Percentiles rank a stretch among this genome's conserved stretches.
Evolutionary conservation across 2,888 invertebrate species (phyloP).

Genomic region (Eumacrocentrus americanus): DNA sequence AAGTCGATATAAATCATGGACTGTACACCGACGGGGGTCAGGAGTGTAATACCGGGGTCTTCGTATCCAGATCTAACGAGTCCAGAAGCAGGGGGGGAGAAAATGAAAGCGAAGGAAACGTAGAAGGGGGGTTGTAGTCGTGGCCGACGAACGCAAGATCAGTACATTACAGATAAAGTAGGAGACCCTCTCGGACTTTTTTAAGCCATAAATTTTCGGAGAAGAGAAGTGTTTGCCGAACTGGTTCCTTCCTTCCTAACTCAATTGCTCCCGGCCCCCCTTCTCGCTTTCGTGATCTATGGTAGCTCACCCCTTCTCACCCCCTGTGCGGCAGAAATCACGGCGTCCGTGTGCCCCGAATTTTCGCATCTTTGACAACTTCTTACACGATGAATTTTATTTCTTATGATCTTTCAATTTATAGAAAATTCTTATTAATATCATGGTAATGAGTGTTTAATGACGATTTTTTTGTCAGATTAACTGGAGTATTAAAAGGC

Average conservation of each 20-base stretch:
- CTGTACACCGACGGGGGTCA: constrained; percentile 42
- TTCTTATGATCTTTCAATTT: constrained; percentile 6
- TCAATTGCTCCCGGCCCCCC: constrained; percentile 54
- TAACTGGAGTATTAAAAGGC: constrained; percentile 31
- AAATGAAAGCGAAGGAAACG: constrained; percentile 23
- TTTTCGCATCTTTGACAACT: constrained; percentile 42
- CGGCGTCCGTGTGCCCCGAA: constrained; percentile 45
- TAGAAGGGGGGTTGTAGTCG: constrained; percentile 31
- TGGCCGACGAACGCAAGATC: constrained; percentile 58
- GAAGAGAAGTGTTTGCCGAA: constrained; percentile 60
- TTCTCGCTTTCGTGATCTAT: constrained; percentile 53
- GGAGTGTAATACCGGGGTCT: constrained; percentile 39
- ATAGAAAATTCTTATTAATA: neutral
- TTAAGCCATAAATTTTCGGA: constrained; percentile 60
- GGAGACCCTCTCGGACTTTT: constrained; percentile 57
- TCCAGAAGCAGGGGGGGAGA: constrained; percentile 22
- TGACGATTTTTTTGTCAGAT: constrained; percentile 25
- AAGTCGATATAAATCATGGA: constrained; percentile 55
- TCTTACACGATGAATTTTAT: neutral
- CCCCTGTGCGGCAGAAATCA: constrained; percentile 25
- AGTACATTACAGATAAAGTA: constrained; percentile 62
- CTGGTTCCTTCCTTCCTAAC: constrained; percentile 62
- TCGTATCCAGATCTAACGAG: constrained; percentile 37
- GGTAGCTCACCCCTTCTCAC: constrained; percentile 46
- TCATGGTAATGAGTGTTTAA: constrained; percentile 20